phyloP scores from a whole-genome alignment of 2,888 invertebrate species.

The Odontocolon sp. region DNA sequence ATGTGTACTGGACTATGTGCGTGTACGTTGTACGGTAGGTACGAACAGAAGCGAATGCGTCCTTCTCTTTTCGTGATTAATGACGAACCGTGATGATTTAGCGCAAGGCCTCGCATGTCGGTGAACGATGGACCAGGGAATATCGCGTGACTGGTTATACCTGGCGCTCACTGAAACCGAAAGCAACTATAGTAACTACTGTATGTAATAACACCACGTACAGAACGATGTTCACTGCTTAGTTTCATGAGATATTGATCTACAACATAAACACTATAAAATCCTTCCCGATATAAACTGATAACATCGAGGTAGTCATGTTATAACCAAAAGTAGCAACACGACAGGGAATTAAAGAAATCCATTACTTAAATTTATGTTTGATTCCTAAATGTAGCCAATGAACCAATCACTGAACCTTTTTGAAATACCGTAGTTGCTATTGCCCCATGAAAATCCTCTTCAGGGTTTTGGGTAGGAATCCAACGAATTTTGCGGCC shows the following conservation, averaged over 20 bases:
- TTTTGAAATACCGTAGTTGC: slow-evolving; percentile 15
- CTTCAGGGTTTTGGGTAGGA: slow-evolving; percentile 26
- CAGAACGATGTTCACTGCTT: too few species aligned
- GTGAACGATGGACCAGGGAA: slow-evolving; percentile 60
- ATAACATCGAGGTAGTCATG: too few species aligned
- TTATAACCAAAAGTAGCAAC: too few species aligned
- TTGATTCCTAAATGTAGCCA: background rate
- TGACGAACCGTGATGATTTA: slow-evolving; percentile 72
- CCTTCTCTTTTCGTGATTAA: slow-evolving; percentile 72
- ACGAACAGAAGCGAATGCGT: slow-evolving; percentile 51
- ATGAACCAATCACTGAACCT: background rate
- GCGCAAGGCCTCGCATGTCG: slow-evolving; percentile 61
- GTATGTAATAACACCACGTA: too few species aligned
- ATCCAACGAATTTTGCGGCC: slow-evolving; percentile 44
- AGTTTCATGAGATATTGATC: too few species aligned
- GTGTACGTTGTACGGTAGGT: slow-evolving; percentile 34
- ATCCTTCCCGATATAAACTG: too few species aligned
- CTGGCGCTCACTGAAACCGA: slow-evolving; percentile 33
- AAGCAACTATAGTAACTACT: slow-evolving; percentile 37
- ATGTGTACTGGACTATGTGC: slow-evolving; percentile 7
- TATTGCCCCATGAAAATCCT: background rate
- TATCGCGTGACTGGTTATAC: slow-evolving; percentile 69
- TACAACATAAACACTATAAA: too few species aligned
- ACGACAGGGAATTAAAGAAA: too few species aligned
- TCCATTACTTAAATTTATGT: too few species aligned